Evolutionary conservation across 2,797 vertebrate species (phyloP), one percentile per base, ranked within the genome.

Genomic region (Pipistrellus pygmaeus): DNA sequence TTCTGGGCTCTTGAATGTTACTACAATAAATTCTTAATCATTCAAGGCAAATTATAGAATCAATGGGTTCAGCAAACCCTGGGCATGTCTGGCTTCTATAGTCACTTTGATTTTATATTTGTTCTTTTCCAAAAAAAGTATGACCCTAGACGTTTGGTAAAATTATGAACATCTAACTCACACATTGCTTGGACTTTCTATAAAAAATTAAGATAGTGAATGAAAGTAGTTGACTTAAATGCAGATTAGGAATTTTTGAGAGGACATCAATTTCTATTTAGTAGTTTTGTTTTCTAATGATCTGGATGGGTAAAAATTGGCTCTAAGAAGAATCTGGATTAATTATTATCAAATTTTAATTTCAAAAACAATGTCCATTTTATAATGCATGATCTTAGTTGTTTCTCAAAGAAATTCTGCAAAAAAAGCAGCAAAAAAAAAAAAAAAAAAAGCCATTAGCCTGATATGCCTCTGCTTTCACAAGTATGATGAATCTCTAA

Each of bases 31-130:
- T 35, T 85, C 18, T 25, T 53, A 88, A 48, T 66, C 60, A 53
- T 62, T 82, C 15, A 93, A 85, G 10, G 12, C 35, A 86, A 85
- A 82, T 87, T 78, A 64, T 53, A 69, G 27, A 85, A 48, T 68
- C 5, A n/a, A 41, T 60, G 30, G 25, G 10, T 48, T 93, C 68
- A 44, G 2, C 57, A 23, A 95, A 81, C 12, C 30, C 8, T 17
- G 5, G 6, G 4, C n/a, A 48, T 89, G 3, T 90, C 82, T 82
- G 69, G 13, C 68, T 12, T 48, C 20, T 77, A 32, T 8, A 57
- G 27, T 60, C 17, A 38, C 21, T 85, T 75, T 20, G 14, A 76
- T 87, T 89, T 64, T 94, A 90, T 8, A 85, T 88, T 94, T 90
- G 41, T 1, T 90, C 11, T 94, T 88, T 95, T 57, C 25, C 66